Conservation (phyloP, 1,140 invertebrate species). For the Contarinia nasturtii region DNA sequence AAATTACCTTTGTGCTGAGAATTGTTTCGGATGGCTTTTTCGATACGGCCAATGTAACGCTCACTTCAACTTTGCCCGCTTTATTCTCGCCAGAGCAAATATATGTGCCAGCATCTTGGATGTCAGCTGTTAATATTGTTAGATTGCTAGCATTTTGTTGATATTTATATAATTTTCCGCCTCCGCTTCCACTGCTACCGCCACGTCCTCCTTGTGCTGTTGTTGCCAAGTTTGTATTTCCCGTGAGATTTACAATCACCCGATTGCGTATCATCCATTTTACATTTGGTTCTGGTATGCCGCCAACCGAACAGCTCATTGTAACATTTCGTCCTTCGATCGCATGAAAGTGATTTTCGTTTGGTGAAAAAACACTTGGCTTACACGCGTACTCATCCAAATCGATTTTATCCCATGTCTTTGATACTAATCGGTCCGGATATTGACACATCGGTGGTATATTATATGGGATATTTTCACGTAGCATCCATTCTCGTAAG, state of each 20-base stretch:
- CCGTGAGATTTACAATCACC: constrained; percentile 18
- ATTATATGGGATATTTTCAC: constrained; percentile 50
- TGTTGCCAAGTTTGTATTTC: constrained; percentile 4
- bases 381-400: constrained; percentile 63
- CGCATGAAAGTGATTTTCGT: constrained; percentile 28
- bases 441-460: constrained; percentile 43
- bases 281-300: constrained; percentile 44
- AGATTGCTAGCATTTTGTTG: constrained; percentile 37
- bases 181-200: constrained; percentile 21
- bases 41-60: constrained; percentile 45
- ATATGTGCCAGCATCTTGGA: constrained; percentile 51
- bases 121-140: constrained; percentile 45
- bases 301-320: constrained; percentile 46
- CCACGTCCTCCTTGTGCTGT: constrained; percentile 6
- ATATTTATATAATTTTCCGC: constrained; percentile 29
- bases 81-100: constrained; percentile 56
- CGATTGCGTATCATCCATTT: constrained; percentile 28
- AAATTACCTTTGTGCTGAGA: constrained; percentile 30
- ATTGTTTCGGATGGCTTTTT: constrained; percentile 25
- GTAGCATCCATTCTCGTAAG: constrained; percentile 54
- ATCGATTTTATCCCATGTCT: constrained; percentile 52
- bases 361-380: constrained; percentile 37
- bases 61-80: constrained; percentile 48
- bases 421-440: constrained; percentile 36
- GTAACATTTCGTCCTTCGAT: constrained; percentile 53